Percentiles rank a stretch among this genome's conserved stretches.
phyloP scores from a whole-genome alignment of 2,113 vertebrate species.

The Anhinga anhinga region DNA sequence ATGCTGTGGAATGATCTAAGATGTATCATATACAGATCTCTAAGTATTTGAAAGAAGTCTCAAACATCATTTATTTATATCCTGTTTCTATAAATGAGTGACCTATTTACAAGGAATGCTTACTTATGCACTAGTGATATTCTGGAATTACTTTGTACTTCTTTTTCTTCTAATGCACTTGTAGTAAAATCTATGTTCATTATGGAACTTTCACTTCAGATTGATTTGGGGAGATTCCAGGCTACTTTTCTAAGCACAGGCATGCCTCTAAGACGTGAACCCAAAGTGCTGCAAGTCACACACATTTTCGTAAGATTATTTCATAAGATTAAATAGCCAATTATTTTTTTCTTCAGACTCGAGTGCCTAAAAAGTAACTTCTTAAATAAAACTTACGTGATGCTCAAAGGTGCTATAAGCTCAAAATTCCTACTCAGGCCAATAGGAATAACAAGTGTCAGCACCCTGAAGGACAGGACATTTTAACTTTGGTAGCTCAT shows the following conservation, averaged over 20 bases:
- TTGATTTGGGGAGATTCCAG: background rate
- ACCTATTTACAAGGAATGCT: background rate
- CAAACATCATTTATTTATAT: slow-evolving; percentile 31
- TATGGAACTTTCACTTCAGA: background rate
- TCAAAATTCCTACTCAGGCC: slow-evolving; percentile 42
- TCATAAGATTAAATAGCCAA: background rate
- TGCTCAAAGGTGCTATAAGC: slow-evolving; percentile 45
- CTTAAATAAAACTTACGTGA: background rate
- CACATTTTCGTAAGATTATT: background rate
- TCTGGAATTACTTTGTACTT: slow-evolving; percentile 19
- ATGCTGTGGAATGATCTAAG: slow-evolving; percentile 43
- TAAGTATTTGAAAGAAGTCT: slow-evolving; percentile 46
- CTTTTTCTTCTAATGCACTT: background rate
- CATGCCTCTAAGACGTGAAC: background rate
- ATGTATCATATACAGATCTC: slow-evolving; percentile 23
- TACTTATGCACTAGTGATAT: slow-evolving; percentile 22
- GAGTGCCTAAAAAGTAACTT: slow-evolving; percentile 34
- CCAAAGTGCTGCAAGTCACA: background rate
- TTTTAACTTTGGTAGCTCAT: background rate
- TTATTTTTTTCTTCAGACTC: background rate
- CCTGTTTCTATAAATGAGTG: slow-evolving; percentile 13
- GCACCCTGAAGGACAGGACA: background rate
- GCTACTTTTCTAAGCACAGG: background rate
- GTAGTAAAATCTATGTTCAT: background rate
- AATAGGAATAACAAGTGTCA: background rate